These are phyloP conservation scores for Manis crassicaudata DNA, from an alignment of 2,797 vertebrate genomes.

Conservation along the genomic window DNA sequence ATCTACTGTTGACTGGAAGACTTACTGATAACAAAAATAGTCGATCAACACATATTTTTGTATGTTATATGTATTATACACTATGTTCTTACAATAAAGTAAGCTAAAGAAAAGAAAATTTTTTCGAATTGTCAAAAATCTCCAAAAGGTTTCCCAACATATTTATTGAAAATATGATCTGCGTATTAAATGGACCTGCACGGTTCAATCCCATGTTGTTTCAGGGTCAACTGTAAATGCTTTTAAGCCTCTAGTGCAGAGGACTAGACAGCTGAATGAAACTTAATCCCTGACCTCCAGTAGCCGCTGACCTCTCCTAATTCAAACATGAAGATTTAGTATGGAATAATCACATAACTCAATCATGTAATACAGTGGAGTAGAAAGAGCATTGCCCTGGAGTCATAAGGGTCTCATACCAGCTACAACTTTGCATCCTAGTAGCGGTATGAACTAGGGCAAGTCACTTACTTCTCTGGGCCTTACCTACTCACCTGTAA, in stretches of 20 bases:
- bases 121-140: too few species aligned
- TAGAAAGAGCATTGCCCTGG: background rate
- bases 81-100: too few species aligned
- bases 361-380: fast-evolving
- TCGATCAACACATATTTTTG: too few species aligned
- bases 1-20: too few species aligned
- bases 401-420: background rate
- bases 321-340: background rate
- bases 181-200: too few species aligned
- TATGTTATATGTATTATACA: too few species aligned
- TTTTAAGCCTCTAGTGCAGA: background rate
- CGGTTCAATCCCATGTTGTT: too few species aligned
- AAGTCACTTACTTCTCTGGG: background rate
- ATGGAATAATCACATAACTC: background rate
- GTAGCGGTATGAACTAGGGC: background rate
- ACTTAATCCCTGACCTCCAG: background rate
- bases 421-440: background rate
- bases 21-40: too few species aligned
- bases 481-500: background rate
- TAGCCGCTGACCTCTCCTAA: background rate
- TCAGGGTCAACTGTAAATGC: background rate
- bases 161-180: too few species aligned
- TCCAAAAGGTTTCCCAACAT: too few species aligned
- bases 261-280: background rate
- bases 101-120: too few species aligned